Base-by-base conservation (phyloP, 2,888 invertebrate genomes). In the Protodeltote pygarga region DNA sequence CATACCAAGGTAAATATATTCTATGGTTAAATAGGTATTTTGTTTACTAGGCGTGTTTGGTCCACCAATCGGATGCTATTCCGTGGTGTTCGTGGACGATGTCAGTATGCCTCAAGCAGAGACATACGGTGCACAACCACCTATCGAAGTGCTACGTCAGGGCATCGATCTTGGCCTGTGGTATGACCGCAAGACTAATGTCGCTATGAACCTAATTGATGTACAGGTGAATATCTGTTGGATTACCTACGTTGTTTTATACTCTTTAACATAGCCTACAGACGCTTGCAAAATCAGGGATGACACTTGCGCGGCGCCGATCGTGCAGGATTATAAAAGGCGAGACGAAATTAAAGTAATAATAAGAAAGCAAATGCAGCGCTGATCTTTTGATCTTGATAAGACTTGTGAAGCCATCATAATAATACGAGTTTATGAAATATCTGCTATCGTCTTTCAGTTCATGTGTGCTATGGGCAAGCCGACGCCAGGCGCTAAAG, bases 61-160 rank as follows among this genome's bases (percentile, higher is more conserved):
- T 0, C 98, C 98, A 0, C 98, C 98, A 0, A 94, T 98, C 33
- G 97, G 97, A 3, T 98, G 97, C 79, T 94, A 95, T 71, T 95
- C 96, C 83, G 95, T 98, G 8, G 94, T 98, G 31, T 98, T 98
- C 81, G 97, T 99, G 20, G 99, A 99, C 77, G 98, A 99, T 81
- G 94, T 99, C n/a, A 98, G 97, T 72, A 97, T 98, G 97, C 98
- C 98, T 0, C 92, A 96, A 69, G 95, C 96, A 40, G 97, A 98
- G 85, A 94, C 94, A 1, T 98, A 97, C 75, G 98, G 98, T 0
- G 98, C 98, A 0, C 98, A 98, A 81, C 98, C 98, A 0, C 97
- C 98, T 0, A 97, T 99, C 42, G 98, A 99, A 81, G 91, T 99
- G 25, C 84, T 99, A 14, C 92, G 98, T 13, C 98, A 98, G 87